Base-by-base conservation (phyloP, 2,888 invertebrate genomes). In the Heliconius erato region DNA sequence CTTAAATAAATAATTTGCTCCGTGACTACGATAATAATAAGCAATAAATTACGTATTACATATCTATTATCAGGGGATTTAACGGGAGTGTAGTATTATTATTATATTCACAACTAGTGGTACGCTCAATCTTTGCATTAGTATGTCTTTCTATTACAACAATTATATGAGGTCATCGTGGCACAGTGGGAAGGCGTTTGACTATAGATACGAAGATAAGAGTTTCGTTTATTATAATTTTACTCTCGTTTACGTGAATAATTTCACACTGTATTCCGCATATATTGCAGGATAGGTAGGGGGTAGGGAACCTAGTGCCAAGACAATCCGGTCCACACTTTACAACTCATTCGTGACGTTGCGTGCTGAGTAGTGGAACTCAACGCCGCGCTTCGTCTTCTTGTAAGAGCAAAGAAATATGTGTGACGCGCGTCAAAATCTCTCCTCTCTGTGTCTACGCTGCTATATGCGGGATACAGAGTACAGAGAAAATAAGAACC, bases 41-140 rank as follows among this genome's bases (percentile, higher is more conserved):
- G n/a, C 40, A 26, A 71, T 71, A 71, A 71, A 71, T 71, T 71
- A 71, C 71, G 9, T 71, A 71, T 40, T n/a, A 71, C 40, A 69
- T 69, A 69, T 12, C 23, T 40, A n/a, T 40, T 71, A 71, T 40
- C 71, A 71, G n/a, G 71, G 71, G 71, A 71, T 44, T 71, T 44
- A 28, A 26, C 28, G 40, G 26, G 44, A 28, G 44, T 71, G 26
- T 26, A n/a, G 14, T 0, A 44, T 71, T 71, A 9, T 71, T 23
- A 40, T 40, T 71, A 71, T 71, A 40, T 71, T n/a, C 16, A 40
- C n/a, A 40, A 71, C 40, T 44, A 71, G 11, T 12, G 4, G 23
- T 35, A 23, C 44, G 14, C 14, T 2, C n/a, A 14, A 14, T 71
- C 11, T 71, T 26, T 71, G 44, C 7, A 28, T 28, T 28, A 44